These are phyloP conservation scores for Propithecus perrieri DNA, from an alignment of 2,797 vertebrate species.

Conservation along the genomic window DNA sequence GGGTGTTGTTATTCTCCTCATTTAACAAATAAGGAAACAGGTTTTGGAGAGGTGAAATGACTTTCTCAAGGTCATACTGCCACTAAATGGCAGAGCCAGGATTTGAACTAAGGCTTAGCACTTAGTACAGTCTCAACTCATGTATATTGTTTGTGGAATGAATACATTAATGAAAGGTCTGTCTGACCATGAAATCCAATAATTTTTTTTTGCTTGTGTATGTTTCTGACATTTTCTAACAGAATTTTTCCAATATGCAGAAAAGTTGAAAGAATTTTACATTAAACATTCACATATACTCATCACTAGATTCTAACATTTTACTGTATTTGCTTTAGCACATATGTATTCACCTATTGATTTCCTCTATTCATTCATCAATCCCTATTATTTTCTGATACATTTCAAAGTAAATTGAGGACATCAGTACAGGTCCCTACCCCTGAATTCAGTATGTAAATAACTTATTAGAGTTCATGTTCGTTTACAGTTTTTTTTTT, in stretches of 20 bases:
- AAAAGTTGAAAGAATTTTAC: slow-evolving; percentile 28
- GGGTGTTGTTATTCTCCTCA: neutral
- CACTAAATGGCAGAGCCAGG: neutral
- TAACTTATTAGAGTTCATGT: neutral
- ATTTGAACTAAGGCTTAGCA: neutral
- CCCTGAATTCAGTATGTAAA: slow-evolving; percentile 5
- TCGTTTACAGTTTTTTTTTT: neutral
- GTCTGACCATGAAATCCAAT: neutral
- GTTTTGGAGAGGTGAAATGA: neutral
- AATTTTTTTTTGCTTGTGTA: neutral
- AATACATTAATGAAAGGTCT: neutral
- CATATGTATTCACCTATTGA: neutral
- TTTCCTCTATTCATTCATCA: neutral
- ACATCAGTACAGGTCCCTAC: neutral
- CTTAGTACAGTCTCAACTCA: neutral
- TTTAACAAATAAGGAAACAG: slow-evolving; percentile 31
- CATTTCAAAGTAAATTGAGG: slow-evolving; percentile 38
- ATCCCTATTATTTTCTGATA: slow-evolving; percentile 9
- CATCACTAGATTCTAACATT: neutral
- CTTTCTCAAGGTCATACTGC: neutral
- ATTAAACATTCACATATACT: neutral
- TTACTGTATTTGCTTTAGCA: slow-evolving; percentile 15
- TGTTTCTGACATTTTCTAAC: slow-evolving; percentile 29
- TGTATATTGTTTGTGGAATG: slow-evolving; percentile 14
- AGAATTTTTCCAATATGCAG: neutral